These are phyloP conservation scores for Aepyceros melampus DNA, from an alignment of 2,113 vertebrate species.

Conservation along the genomic window DNA sequence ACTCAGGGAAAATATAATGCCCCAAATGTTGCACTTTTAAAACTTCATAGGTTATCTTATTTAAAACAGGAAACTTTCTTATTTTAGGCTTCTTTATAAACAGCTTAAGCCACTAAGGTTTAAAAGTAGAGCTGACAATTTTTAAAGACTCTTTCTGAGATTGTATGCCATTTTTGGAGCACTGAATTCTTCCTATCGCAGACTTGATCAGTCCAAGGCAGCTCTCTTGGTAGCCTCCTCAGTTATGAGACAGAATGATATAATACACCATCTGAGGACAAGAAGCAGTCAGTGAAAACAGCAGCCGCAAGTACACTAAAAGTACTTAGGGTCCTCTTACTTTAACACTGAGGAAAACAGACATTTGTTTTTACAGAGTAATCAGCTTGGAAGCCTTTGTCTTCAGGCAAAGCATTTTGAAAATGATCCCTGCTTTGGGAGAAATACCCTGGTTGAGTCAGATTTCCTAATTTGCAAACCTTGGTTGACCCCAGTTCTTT, in stretches of 20 bases:
- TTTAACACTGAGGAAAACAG: not conserved
- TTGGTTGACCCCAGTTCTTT: slow-evolving; percentile 26
- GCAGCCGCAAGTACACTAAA: not conserved
- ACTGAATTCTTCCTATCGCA: not conserved
- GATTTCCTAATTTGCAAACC: slow-evolving; percentile 39
- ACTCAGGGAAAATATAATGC: slow-evolving; percentile 66
- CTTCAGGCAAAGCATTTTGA: not conserved
- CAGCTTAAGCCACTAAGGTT: slow-evolving; percentile 62
- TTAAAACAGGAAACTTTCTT: slow-evolving; percentile 74
- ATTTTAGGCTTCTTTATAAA: slow-evolving; percentile 67
- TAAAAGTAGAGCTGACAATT: slow-evolving; percentile 60
- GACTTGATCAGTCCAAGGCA: not conserved
- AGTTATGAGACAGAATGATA: not conserved
- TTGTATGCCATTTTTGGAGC: slow-evolving; percentile 21
- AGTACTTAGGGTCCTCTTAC: not conserved
- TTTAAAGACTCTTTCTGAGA: slow-evolving; percentile 39
- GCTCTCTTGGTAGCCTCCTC: not conserved
- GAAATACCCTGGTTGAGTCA: not conserved
- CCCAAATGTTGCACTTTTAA: slow-evolving; percentile 70
- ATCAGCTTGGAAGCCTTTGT: not conserved
- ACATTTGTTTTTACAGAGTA: not conserved
- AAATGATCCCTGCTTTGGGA: slow-evolving; percentile 14
- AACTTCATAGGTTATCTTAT: slow-evolving; percentile 74
- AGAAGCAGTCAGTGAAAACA: not conserved
- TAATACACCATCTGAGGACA: not conserved